These are phyloP conservation scores for Parasteatoda tepidariorum DNA, from an alignment of 1,140 invertebrate species.

Conservation along the genomic window DNA sequence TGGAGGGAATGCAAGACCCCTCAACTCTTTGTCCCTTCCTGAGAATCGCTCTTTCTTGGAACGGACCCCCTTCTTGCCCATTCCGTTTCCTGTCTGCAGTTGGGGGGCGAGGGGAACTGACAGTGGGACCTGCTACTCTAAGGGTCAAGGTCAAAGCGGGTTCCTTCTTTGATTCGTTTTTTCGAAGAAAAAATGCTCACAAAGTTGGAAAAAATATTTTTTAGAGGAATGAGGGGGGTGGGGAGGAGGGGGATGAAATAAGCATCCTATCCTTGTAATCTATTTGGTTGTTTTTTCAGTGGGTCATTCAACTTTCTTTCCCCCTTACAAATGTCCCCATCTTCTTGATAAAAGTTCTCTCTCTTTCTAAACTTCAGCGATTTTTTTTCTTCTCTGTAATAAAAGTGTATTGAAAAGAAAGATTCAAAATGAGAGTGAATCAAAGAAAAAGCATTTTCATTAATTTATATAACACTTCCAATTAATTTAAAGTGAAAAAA, in stretches of 20 bases:
- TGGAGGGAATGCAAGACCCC: too few relatives aligned
- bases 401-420: too few relatives aligned
- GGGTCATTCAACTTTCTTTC: not conserved
- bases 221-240: not conserved
- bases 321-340: not conserved
- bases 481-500: not conserved
- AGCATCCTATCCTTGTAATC: too few relatives aligned
- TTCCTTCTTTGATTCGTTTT: not conserved
- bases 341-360: not conserved
- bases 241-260: not conserved
- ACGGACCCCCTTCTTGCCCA: not conserved
- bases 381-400: too few relatives aligned
- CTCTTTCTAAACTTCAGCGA: not conserved
- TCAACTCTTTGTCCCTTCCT: not conserved
- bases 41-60: not conserved
- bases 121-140: not conserved
- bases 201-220: too few relatives aligned
- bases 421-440: too few relatives aligned
- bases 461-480: not conserved
- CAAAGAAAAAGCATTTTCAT: not conserved
- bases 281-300: too few relatives aligned
- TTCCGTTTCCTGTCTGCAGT: too few relatives aligned
- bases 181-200: too few relatives aligned
- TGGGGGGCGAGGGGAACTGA: not conserved
- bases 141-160: not conserved